Conservation (phyloP, 2,113 vertebrate genomes). For the Chaetura pelagica region DNA sequence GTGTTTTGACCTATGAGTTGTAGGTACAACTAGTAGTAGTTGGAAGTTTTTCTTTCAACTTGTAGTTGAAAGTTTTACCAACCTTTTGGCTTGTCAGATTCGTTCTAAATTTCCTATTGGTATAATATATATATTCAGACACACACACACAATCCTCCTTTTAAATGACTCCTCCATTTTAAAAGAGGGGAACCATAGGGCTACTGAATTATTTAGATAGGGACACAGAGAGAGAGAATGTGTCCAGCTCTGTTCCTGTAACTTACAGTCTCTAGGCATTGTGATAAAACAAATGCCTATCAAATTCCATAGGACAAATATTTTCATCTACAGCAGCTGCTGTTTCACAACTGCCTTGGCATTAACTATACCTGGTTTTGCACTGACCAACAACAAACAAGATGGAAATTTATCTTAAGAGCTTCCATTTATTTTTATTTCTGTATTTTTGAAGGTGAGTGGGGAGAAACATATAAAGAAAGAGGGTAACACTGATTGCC, state of each 20-base stretch:
- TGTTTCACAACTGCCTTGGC: background rate
- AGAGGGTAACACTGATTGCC: background rate
- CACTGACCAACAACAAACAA: background rate
- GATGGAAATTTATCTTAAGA: background rate
- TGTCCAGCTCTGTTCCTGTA: background rate
- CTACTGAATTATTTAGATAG: background rate
- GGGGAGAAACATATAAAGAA: background rate
- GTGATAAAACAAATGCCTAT: background rate
- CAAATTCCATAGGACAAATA: conserved; percentile 7
- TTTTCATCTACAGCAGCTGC: conserved; percentile 17
- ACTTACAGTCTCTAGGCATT: background rate
- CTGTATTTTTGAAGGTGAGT: background rate
- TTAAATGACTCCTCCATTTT: background rate
- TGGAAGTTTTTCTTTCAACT: background rate
- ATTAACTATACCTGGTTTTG: background rate
- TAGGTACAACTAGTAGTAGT: rapidly evolving
- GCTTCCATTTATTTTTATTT: background rate
- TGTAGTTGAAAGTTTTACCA: background rate
- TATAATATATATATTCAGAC: background rate
- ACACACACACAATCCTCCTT: background rate
- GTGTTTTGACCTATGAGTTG: background rate
- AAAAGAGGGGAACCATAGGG: background rate
- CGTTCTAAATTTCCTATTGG: background rate
- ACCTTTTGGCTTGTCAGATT: background rate
- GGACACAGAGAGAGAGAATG: background rate